These are phyloP conservation scores for Eupithecia pulchellata DNA, from an alignment of 2,888 invertebrate species.

Conservation along the genomic window DNA sequence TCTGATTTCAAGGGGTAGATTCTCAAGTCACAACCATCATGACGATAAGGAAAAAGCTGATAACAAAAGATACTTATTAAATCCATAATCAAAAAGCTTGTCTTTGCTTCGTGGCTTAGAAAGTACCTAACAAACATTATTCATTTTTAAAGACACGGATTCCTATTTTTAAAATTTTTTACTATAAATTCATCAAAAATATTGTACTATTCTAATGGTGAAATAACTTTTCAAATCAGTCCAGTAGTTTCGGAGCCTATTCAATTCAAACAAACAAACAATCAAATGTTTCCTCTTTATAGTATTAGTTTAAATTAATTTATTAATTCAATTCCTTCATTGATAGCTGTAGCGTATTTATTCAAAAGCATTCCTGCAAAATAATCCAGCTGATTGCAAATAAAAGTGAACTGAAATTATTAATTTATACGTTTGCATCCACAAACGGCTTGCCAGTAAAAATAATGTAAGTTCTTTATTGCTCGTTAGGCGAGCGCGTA, in stretches of 20 bases:
- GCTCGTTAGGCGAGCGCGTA: constrained; percentile 11
- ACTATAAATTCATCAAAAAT: too few species aligned
- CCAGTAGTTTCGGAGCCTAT: too few species aligned
- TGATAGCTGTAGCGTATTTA: neutral
- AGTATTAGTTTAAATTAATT: neutral
- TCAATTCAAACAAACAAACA: too few species aligned
- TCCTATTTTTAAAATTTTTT: too few species aligned
- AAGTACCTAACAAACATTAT: too few species aligned
- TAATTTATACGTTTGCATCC: constrained; percentile 9
- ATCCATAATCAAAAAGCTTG: too few species aligned
- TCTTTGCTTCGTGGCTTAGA: too few species aligned
- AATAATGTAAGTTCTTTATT: constrained; percentile 13
- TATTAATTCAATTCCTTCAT: neutral
- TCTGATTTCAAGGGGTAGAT: neutral
- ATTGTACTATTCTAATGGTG: too few species aligned
- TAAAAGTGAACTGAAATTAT: constrained; percentile 7
- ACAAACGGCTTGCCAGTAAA: constrained; percentile 19
- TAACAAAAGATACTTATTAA: neutral
- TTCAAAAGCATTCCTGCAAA: neutral
- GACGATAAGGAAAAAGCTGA: neutral
- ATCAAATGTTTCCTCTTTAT: too few species aligned
- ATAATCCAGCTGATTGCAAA: constrained; percentile 2
- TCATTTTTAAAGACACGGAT: too few species aligned
- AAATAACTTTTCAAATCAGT: too few species aligned
- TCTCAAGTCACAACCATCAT: neutral